Percentiles rank a stretch among this genome's conserved stretches.
These are phyloP conservation scores for Eulemur macaco DNA, from an alignment of 2,113 vertebrate genomes.

Conservation along the genomic window DNA sequence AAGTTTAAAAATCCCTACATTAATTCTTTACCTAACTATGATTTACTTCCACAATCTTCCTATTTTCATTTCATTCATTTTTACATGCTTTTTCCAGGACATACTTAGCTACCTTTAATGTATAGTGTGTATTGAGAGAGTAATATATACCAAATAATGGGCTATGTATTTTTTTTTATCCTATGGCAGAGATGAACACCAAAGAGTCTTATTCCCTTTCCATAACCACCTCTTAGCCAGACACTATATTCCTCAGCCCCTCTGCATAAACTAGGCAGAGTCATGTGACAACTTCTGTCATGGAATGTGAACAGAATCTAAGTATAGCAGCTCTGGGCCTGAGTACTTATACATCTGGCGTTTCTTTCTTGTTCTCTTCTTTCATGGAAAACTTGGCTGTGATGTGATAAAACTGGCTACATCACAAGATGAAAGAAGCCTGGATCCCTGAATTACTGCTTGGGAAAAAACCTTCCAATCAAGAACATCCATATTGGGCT, in stretches of 20 bases:
- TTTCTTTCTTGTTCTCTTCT: background rate
- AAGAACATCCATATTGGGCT: background rate
- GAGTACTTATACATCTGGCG: too few species aligned
- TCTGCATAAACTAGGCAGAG: background rate
- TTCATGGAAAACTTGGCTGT: background rate
- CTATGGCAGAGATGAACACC: background rate
- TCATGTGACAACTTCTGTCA: too few species aligned
- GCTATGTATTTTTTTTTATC: background rate
- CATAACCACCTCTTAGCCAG: background rate
- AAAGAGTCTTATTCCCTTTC: background rate
- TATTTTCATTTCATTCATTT: background rate
- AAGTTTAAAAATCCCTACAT: background rate
- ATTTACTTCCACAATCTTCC: background rate
- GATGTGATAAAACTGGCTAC: background rate
- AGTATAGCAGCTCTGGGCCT: too few species aligned
- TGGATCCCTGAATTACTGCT: background rate
- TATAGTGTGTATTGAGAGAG: background rate
- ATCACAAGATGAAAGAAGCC: background rate
- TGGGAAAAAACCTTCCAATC: background rate
- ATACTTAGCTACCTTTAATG: background rate
- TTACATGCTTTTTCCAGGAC: background rate
- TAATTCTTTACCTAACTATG: background rate
- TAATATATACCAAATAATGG: background rate
- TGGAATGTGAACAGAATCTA: too few species aligned
- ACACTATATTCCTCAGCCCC: accelerated